Conservation (phyloP, 2,888 invertebrate genomes). For the Andrena flavipes region DNA sequence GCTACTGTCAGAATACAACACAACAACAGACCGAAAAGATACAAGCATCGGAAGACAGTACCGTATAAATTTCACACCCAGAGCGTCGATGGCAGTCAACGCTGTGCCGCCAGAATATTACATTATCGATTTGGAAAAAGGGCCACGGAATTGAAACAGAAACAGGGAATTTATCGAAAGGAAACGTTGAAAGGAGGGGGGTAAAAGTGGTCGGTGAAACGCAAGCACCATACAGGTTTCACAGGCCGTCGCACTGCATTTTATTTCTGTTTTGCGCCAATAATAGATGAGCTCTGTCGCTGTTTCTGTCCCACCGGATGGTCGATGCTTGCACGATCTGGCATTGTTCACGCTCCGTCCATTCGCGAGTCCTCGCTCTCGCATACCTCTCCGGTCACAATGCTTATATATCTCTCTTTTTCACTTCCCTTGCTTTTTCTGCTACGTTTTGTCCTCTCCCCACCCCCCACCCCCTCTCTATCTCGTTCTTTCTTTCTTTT, state of each 20-base stretch:
- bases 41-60: too few species aligned
- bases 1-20: too few species aligned
- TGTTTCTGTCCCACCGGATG: slow-evolving; percentile 68
- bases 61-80: too few species aligned
- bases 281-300: slow-evolving; percentile 76
- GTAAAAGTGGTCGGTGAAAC: slow-evolving; percentile 67
- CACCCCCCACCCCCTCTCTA: not conserved
- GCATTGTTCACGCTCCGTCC: slow-evolving; percentile 70
- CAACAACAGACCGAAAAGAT: too few species aligned
- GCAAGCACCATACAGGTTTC: slow-evolving; percentile 66
- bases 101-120: too few species aligned
- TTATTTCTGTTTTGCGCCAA: slow-evolving; percentile 79
- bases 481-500: not conserved
- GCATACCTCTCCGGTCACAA: slow-evolving; percentile 72
- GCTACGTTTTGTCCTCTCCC: slow-evolving; percentile 30
- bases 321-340: slow-evolving; percentile 62
- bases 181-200: slow-evolving; percentile 20
- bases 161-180: slow-evolving; percentile 45
- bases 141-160: not conserved
- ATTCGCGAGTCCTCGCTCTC: slow-evolving; percentile 52
- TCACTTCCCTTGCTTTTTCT: not conserved
- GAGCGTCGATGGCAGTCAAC: too few species aligned
- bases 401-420: slow-evolving; percentile 54
- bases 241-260: slow-evolving; percentile 75
- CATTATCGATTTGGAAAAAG: too few species aligned